Evolutionary conservation across 2,888 invertebrate species (phyloP).

Genomic region (Geophilus truncorum): DNA sequence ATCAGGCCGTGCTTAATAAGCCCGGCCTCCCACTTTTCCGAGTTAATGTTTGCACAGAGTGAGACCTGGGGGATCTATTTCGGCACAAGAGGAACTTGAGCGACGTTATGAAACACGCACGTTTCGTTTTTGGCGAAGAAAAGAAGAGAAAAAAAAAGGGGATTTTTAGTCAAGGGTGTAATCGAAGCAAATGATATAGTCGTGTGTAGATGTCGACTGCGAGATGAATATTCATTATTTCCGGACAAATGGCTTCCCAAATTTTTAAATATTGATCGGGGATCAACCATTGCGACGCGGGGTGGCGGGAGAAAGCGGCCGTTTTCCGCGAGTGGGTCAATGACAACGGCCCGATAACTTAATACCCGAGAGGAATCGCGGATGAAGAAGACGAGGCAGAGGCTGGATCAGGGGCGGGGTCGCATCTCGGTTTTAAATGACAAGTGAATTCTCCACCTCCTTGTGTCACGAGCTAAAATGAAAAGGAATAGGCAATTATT

Average conservation of each 20-base stretch:
- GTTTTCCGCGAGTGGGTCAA: background rate
- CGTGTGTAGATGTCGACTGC: background rate
- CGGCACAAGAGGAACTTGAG: background rate
- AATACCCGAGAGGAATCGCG: background rate
- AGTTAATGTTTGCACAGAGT: background rate
- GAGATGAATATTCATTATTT: slow-evolving; percentile 30
- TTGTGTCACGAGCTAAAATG: background rate
- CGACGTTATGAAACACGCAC: background rate
- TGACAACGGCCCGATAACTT: background rate
- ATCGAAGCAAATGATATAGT: background rate
- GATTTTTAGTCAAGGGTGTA: background rate
- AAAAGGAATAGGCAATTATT: background rate
- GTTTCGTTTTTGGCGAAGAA: background rate
- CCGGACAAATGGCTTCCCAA: slow-evolving; percentile 29
- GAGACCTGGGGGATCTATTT: background rate
- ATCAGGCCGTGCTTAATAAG: background rate
- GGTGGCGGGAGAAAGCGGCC: background rate
- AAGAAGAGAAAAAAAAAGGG: background rate
- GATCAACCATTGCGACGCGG: background rate
- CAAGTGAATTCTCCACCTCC: background rate
- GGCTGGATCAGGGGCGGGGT: background rate
- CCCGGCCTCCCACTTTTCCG: background rate
- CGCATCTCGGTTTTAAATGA: background rate
- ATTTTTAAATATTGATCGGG: slow-evolving; percentile 31
- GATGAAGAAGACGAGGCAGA: background rate